A percentile compares a stretch with the other conserved stretches of the same genome.
These are phyloP conservation scores for Bombus vancouverensis DNA, from an alignment of 1,140 invertebrate species.

Conservation along the genomic window DNA sequence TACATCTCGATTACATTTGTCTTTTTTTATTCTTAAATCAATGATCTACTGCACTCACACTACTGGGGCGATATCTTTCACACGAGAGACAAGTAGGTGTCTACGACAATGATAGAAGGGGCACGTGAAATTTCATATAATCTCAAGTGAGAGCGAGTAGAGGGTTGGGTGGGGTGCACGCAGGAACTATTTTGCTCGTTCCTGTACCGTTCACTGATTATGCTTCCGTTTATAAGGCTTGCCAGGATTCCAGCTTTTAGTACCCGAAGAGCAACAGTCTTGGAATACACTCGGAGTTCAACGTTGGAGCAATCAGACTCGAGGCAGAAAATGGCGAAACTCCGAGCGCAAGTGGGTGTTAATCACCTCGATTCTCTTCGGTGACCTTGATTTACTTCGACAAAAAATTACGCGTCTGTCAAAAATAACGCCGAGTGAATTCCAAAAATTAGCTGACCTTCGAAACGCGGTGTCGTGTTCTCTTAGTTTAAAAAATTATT, in stretches of 20 bases:
- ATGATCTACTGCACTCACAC: no score
- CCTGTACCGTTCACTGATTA: slow-evolving; percentile 65
- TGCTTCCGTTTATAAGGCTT: slow-evolving; percentile 72
- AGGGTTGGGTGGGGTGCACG: slow-evolving; percentile 39
- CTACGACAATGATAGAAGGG: slow-evolving; percentile 31
- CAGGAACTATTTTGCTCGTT: slow-evolving; percentile 53
- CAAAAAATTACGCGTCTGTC: not conserved
- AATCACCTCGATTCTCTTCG: not conserved
- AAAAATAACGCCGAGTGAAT: not conserved
- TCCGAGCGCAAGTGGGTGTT: slow-evolving; percentile 57
- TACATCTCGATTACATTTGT: not conserved
- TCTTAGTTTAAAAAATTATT: not conserved
- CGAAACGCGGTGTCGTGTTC: not conserved
- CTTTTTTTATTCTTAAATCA: no score
- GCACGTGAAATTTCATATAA: slow-evolving; percentile 43
- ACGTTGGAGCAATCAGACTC: no score
- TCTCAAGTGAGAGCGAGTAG: slow-evolving; percentile 52
- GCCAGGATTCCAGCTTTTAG: slow-evolving; percentile 55
- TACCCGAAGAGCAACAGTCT: slow-evolving; percentile 26
- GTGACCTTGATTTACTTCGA: not conserved
- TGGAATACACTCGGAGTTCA: slow-evolving; percentile 5
- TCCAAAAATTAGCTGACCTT: not conserved
- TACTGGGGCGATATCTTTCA: not conserved
- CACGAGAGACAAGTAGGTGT: no score
- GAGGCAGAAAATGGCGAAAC: slow-evolving; percentile 37